Base-by-base conservation (phyloP, 2,888 invertebrate genomes). In the Eilema sororculum region DNA sequence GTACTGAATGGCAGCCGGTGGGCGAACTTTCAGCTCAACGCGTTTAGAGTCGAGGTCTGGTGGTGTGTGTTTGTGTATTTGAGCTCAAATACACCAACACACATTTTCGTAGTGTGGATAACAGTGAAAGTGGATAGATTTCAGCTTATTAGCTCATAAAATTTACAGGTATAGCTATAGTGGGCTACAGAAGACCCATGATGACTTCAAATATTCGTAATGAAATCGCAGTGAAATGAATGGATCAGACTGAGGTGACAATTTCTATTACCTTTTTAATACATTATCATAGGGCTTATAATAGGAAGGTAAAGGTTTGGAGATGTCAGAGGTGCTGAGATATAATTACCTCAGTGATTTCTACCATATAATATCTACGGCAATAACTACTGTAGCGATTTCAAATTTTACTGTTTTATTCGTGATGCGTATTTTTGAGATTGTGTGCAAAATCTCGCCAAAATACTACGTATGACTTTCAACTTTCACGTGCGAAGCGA, bases 351-450 rank as follows among this genome's bases (percentile, higher is more conserved):
- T 52, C n/a, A 16, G 24, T 24, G 22, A 3, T 13, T 24, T 3
- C 24, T 22, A 24, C 10, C 46, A 6, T n/a, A 52, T n/a, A 46
- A 28, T 5, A 5, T 3, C 28, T 4, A 20, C 46, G 46, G 52
- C 20, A n/a, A 58, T 58, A 58, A 24, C 6, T 6, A 65, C 28
- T 16, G 30, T 56, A 22, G 52, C 30, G 41, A 33, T 30, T 65
- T 33, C 56, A 56, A 65, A 22, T 30, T 30, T 9, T 33, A 56
- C 56, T 12, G 24, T 57, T 33, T 65, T 37, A 65, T 65, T 65
- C 33, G 52, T 65, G 56, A 56, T 56, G 33, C 65, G 30, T 52
- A 65, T 33, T 65, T 57, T 65, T 65, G 24, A 57, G 56, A 65
- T 20, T 20, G 22, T 22, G 52, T 57, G 57, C 65, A 65, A 22